Conservation (phyloP, 2,888 invertebrate genomes). For the Oscheius myriophilus region DNA sequence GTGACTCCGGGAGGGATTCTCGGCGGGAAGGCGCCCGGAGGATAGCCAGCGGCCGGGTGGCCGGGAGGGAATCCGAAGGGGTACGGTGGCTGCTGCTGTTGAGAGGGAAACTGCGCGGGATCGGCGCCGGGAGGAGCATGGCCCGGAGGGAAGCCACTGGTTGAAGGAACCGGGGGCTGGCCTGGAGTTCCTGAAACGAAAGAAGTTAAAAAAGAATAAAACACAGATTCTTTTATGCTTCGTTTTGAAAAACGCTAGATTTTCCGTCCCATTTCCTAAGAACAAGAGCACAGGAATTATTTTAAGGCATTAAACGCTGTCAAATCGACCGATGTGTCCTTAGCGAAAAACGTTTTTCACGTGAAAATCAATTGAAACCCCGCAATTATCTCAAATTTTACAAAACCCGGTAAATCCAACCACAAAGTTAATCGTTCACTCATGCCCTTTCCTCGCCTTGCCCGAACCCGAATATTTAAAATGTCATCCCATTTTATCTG, state of each 20-base stretch:
- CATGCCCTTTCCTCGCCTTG: no score
- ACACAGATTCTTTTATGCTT: neutral
- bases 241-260: no score
- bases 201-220: neutral
- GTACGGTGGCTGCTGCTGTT: slow-evolving; percentile 25
- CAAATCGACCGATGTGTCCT: neutral
- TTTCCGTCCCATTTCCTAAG: no score
- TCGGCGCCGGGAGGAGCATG: neutral
- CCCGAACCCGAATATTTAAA: no score
- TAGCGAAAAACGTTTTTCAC: neutral
- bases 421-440: no score
- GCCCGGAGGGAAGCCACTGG: slow-evolving; percentile 24
- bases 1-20: slow-evolving; percentile 29
- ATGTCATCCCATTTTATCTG: no score
- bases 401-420: no score
- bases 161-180: slow-evolving; percentile 28
- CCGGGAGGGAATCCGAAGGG: slow-evolving; percentile 21
- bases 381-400: no score
- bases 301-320: neutral
- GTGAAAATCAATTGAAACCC: no score
- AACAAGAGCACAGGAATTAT: neutral
- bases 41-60: slow-evolving; percentile 15
- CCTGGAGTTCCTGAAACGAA: slow-evolving; percentile 26
- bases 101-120: slow-evolving; percentile 1
- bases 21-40: slow-evolving; percentile 39